phyloP scores from a whole-genome alignment of 2,797 vertebrate genomes.

The Lerista edwardsae region DNA sequence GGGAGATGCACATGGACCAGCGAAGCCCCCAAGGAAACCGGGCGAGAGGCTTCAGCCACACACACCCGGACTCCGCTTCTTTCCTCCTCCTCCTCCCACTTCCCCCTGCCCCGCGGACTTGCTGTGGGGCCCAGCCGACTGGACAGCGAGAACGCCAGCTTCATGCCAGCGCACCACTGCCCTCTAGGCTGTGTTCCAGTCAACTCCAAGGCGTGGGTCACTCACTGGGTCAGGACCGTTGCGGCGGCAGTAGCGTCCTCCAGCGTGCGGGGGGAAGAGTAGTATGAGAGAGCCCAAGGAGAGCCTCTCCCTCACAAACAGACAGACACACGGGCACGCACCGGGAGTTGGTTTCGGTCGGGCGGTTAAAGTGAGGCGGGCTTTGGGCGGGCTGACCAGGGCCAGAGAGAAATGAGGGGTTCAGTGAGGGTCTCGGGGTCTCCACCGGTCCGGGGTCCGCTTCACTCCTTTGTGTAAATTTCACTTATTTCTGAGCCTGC shows the following conservation, averaged over 20 bases:
- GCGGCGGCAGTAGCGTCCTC: neutral
- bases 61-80: too few relatives aligned
- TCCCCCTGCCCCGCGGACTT: neutral
- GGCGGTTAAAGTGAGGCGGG: conserved; percentile 52
- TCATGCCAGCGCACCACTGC: conserved; percentile 35
- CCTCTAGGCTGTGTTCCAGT: conserved; percentile 56
- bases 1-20: conserved; percentile 30
- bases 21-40: neutral
- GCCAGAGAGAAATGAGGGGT: conserved; percentile 48
- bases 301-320: conserved; percentile 11
- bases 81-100: neutral
- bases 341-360: conserved; percentile 60
- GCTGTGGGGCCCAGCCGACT: conserved; percentile 27
- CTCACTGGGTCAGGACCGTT: conserved; percentile 30
- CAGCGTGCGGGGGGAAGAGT: neutral
- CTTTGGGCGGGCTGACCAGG: conserved; percentile 69
- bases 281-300: neutral
- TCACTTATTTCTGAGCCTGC: too few relatives aligned
- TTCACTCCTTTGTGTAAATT: conserved; percentile 93
- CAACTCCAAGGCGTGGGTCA: conserved; percentile 38
- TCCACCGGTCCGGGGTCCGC: conserved; percentile 73
- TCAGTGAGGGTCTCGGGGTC: conserved; percentile 70
- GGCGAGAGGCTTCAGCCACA: too few relatives aligned
- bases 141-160: conserved; percentile 29
- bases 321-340: conserved; percentile 39